Conservation (phyloP, 2,113 vertebrate genomes). For the Leucopsar rothschildi region DNA sequence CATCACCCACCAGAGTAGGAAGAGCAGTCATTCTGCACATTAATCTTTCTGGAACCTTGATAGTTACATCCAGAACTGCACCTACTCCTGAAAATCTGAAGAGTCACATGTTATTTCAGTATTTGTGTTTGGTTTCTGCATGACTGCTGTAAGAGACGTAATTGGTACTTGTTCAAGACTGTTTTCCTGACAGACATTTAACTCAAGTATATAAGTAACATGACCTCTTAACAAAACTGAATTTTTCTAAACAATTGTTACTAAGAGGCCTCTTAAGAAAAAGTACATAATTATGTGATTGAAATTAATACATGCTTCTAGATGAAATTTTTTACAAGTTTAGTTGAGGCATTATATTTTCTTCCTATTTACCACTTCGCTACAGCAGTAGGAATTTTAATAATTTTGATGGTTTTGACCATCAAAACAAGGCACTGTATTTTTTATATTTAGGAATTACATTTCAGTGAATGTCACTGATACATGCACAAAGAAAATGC, state of each 20-base stretch:
- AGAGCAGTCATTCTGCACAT: not conserved
- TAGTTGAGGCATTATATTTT: not conserved
- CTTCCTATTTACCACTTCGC: not conserved
- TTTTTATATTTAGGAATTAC: not conserved
- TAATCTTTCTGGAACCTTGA: not conserved
- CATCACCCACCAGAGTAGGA: not conserved
- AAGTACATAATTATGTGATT: not conserved
- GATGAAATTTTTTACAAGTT: not conserved
- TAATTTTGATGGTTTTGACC: not conserved
- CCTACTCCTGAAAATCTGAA: not conserved
- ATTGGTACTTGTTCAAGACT: not conserved
- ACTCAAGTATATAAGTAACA: not conserved
- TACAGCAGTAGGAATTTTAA: not conserved
- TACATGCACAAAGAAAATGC: not conserved
- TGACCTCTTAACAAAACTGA: not conserved
- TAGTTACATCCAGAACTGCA: not conserved
- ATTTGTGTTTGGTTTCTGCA: not conserved
- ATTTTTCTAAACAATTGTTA: not conserved
- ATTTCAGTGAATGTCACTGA: not conserved
- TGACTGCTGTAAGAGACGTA: not conserved
- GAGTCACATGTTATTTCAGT: not conserved
- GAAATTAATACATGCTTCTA: not conserved
- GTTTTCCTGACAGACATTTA: not conserved
- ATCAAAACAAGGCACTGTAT: not conserved
- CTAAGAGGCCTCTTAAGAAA: not conserved